Base-by-base conservation (phyloP, 2,113 vertebrate genomes). In the Mystacornis crossleyi region DNA sequence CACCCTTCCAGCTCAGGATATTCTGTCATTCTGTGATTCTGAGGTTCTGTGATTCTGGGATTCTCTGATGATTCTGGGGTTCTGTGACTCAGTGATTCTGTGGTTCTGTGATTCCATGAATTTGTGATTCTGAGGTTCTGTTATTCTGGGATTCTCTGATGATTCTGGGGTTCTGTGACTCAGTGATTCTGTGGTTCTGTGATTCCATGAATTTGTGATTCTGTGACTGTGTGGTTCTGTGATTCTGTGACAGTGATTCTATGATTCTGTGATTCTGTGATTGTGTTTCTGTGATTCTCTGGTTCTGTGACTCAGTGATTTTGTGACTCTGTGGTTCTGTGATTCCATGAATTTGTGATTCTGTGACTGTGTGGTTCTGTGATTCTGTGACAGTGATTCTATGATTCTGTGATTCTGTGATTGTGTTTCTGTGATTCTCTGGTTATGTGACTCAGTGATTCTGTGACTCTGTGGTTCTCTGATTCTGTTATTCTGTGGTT, bases 251-350 rank as follows among this genome's bases (percentile, higher is more conserved):
- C n/a, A n/a, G 18, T 14, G 26, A 9, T 19, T 61, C 58, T 40
- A 17, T 19, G 14, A 16, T 7, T 24, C n/a, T 31, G 18, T 14
- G 26, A 9, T 19, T 61, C 58, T 40, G 25, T 19, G 14, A 16
- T 7, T 24, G 28, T 23, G 14, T 1, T 12, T 43, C 71, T 73
- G 13, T 20, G 16, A 1, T 5, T 23, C n/a, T 34, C 8, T 7
- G 7, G 2, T 3, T 73, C 33, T 18, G 18, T 17, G 23, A 0
- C 1, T 18, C n/a, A 61, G 28, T 5, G 21, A 3, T 1, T 78
- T 18, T n/a, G 14, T 29, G 15, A 0, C 1, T 16, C 33, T 17
- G 29, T 8, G 4, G 1, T 2, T 20, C 71, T 34, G 10, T 14
- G 36, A 2, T 5, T 24, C 62, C 12, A 4, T 33, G 31, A 1